Percentiles rank a stretch among this genome's conserved stretches.
These are phyloP conservation scores for Ancistrus triradiatus DNA, from an alignment of 2,113 vertebrate species.

Conservation along the genomic window DNA sequence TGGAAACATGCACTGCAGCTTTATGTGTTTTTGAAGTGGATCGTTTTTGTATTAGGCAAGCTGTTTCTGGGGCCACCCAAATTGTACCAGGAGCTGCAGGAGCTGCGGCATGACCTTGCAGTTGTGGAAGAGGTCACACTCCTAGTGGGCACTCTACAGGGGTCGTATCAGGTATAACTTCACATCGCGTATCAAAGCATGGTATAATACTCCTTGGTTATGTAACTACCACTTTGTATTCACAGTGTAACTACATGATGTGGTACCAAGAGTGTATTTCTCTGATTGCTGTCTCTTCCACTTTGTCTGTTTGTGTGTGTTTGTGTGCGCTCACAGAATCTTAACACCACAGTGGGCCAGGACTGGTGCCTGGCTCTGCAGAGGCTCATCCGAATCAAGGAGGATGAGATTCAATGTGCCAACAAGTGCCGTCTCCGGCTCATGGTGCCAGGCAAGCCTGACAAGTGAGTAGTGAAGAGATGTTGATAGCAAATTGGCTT, in stretches of 20 bases:
- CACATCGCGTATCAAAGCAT: background rate
- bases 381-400: conserved; percentile 81
- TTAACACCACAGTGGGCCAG: conserved; percentile 82
- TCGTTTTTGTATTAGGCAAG: conserved; percentile 69
- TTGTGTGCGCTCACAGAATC: conserved; percentile 64
- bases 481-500: conserved; percentile 14
- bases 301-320: conserved; percentile 14
- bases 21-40: too few species aligned
- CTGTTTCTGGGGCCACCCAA: conserved; percentile 79
- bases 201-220: background rate
- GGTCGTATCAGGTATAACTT: conserved; percentile 77
- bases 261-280: conserved; percentile 2
- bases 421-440: conserved; percentile 84
- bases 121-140: conserved; percentile 82
- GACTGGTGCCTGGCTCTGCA: conserved; percentile 85
- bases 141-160: conserved; percentile 78
- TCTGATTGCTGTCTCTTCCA: conserved; percentile 21
- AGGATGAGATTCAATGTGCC: conserved; percentile 81
- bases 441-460: conserved; percentile 79
- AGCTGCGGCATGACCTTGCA: conserved; percentile 77
- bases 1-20: too few species aligned
- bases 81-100: conserved; percentile 83
- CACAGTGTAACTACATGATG: background rate
- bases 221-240: background rate
- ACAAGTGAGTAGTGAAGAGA: conserved; percentile 71